Base-by-base conservation (phyloP, 2,113 vertebrate species). In the Mus spicilegus region DNA sequence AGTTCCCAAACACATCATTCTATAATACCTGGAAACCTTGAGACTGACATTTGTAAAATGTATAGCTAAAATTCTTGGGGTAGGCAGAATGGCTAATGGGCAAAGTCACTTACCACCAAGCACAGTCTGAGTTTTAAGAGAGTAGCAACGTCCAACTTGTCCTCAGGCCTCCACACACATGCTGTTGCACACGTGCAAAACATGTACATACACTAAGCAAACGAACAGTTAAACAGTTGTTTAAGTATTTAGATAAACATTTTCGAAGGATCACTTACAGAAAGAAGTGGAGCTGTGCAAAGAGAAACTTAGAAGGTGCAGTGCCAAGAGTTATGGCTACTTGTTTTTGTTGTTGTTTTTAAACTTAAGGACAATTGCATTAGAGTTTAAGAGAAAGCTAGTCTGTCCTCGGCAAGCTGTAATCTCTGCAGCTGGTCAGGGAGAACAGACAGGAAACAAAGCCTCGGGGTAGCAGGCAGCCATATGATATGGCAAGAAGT, bases 1-100 rank as follows among this genome's bases (percentile, higher is more conserved):
- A 51, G 33, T 70, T 51, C 65, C 46, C n/a, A 87, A 42, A 70
- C 42, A 67, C 19, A 70, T 67, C 39, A 86, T 70, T 70, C 87
- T 13, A 9, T 70, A 90, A 19, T 82, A 46, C 75, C 39, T 77
- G 20, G 39, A 63, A 69, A 90, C 46, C 14, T 75, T 92, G n/a
- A 2, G 69, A 19, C 65, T 77, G 51, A 76, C 65, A 69, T 67
- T 95, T 91, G 24, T 97, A 87, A 84, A 63, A 78, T 70, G 92
- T 46, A 87, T 96, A 73, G 78, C 72, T 56, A 81, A 58, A 86
- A 67, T 67, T 46, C n/a, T 39, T 63, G 28, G 82, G 61, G 16
- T 39, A 26, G 26, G 82, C 39, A 63, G 65, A 42, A 28, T 22
- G 61, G 61, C 61, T 86, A 3, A 86, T 65, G 39, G 16, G 82